Percentiles rank a stretch among this genome's conserved stretches.
Evolutionary conservation across 2,888 invertebrate species (phyloP).

Genomic region (Hypena proboscidalis): DNA sequence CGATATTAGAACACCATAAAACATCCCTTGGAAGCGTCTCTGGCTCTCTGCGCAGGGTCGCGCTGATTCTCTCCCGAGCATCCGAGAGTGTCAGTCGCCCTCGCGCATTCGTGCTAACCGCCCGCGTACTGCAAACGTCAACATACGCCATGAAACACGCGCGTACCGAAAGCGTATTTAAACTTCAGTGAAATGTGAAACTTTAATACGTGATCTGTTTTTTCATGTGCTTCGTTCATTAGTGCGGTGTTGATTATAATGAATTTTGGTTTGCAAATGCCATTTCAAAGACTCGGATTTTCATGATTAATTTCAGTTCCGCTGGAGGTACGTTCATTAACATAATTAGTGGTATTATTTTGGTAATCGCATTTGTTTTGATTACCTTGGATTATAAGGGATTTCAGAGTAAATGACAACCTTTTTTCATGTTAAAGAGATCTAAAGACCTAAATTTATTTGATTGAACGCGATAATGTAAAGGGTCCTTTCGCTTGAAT

Average conservation of each 20-base stretch:
- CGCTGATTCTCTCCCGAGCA: slow-evolving; percentile 49
- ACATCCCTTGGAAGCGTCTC: slow-evolving; percentile 37
- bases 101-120: slow-evolving; percentile 38
- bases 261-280: slow-evolving; percentile 22
- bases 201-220: slow-evolving; percentile 37
- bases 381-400: slow-evolving; percentile 3
- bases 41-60: slow-evolving; percentile 59
- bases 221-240: slow-evolving; percentile 26
- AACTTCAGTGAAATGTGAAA: slow-evolving; percentile 49
- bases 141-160: slow-evolving; percentile 25
- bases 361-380: neutral
- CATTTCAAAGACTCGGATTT: slow-evolving; percentile 29
- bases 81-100: slow-evolving; percentile 55
- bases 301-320: slow-evolving; percentile 17
- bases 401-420: slow-evolving; percentile 12
- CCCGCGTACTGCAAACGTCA: slow-evolving; percentile 30
- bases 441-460: slow-evolving; percentile 14
- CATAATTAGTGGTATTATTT: neutral
- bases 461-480: slow-evolving; percentile 12
- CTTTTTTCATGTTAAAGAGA: neutral
- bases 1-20: slow-evolving; percentile 50
- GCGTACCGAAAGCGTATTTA: slow-evolving; percentile 36
- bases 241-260: slow-evolving; percentile 28
- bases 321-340: slow-evolving; percentile 29
- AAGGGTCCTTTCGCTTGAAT: slow-evolving; percentile 14